phyloP scores from a whole-genome alignment of 2,888 invertebrate species.

The Thera obeliscata region DNA sequence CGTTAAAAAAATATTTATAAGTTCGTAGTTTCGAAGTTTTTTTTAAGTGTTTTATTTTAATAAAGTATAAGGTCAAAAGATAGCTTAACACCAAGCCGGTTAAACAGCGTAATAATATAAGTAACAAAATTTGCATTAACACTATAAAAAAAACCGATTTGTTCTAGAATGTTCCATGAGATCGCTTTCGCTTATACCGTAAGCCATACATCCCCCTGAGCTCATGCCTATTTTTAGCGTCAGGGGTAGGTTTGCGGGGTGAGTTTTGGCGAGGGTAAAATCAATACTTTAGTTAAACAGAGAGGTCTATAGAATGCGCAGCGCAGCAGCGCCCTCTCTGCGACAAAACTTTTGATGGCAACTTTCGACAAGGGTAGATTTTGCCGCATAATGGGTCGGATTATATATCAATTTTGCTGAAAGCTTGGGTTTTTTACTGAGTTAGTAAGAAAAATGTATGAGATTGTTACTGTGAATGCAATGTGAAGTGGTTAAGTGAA shows the following conservation, averaged over 20 bases:
- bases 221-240: constrained; percentile 13
- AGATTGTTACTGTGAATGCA: not conserved
- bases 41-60: not conserved
- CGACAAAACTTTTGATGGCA: not conserved
- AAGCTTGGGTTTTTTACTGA: not conserved
- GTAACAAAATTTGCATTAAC: no score
- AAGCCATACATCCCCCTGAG: not conserved
- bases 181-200: constrained; percentile 15
- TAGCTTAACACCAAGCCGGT: not conserved
- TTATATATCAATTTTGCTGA: not conserved
- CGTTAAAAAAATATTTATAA: no score
- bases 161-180: constrained; percentile 15
- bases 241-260: constrained; percentile 19
- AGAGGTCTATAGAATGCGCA: not conserved
- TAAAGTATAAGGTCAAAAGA: not conserved
- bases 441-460: not conserved
- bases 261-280: constrained; percentile 4
- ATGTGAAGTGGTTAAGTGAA: not conserved
- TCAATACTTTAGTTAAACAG: constrained; percentile 18
- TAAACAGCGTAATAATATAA: not conserved
- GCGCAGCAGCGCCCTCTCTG: constrained; percentile 10
- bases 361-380: not conserved
- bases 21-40: no score
- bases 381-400: constrained; percentile 10
- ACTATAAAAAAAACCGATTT: not conserved